Evolutionary conservation across 2,797 vertebrate genomes (phyloP), one percentile per base, ranked within the genome.

Genomic region (Hoplostethus atlanticus): DNA sequence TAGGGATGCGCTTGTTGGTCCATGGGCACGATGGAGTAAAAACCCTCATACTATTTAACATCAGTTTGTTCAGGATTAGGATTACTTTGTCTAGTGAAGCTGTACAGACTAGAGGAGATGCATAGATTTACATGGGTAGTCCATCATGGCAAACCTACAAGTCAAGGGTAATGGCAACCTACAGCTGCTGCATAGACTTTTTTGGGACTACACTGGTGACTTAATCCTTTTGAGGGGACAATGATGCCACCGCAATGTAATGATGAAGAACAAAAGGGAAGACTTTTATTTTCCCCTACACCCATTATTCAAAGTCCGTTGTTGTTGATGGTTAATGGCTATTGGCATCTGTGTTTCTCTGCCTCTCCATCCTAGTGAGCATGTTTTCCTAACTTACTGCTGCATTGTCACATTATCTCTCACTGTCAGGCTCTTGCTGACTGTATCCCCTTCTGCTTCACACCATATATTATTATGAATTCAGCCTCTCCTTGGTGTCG

Each of bases 271-370:
- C 50, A 9, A 58, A 9, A 44, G 42, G 74, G 51, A 40, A 50
- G 11, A 58, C 44, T 6, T 47, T 47, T 56, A 74, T 75, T 67
- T 30, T 3, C 46, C 57, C 25, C 30, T 11, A 51, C 73, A 10
- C 36, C 63, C 64, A 69, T 55, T 46, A 17, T 3, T 61, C 58
- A 60, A 17, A 48, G 4, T 21, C 44, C 48, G 13, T 40, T 31
- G 38, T 16, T 21, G 36, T 36, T n/a, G 5, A 1, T 30, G 36
- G 12, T 36, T 60, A 56, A 52, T 65, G 31, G 31, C 6, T 63
- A 10, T 13, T 4, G 61, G 12, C 30, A 58, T 72, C 51, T 63
- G 40, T 46, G 54, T 55, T 15, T 40, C 11, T 58, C 28, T 63
- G 36, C 52, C 30, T 60, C 46, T 44, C 42, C 38, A 57, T 66